Evolutionary conservation across 2,888 invertebrate species (phyloP), one percentile per base, ranked within the genome.

Genomic region (Ophraella communa): DNA sequence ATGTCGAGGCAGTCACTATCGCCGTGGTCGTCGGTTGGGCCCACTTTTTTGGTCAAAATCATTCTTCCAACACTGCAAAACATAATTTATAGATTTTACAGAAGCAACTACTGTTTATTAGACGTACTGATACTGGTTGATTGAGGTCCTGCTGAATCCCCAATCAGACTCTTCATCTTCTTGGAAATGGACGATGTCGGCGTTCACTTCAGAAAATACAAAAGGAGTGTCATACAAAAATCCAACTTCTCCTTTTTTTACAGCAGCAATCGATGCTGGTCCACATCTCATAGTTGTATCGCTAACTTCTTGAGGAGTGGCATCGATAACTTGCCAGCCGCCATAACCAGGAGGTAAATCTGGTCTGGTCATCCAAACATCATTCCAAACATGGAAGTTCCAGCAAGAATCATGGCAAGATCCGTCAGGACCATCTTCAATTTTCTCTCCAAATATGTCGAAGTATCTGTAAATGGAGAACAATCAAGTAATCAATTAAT

Each of bases 301-400:
- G 17, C 88, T 87, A 74, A 85, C 85, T 76, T 89, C 91, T 78
- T 92, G 92, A 3, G 92, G 92, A 1, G 93, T 93, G 4, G 92
- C 85, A 76, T 93, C 93, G 68, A 93, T 88, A 17, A 90, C 90
- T 82, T 93, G 93, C 93, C 93, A 93, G 4, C 93, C 93, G 17
- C 91, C 89, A 78, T 91, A 92, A 11, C 75, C 91, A 75, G 77
- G 82, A 4, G 89, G 89, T 54, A 89, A 82, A 78, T 93, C 92
- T 18, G 89, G 88, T 68, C 92, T 83, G 55, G 87, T 83, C 90
- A 91, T 91, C 91, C 91, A 92, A 20, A 89, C 89, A 74, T 92
- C 92, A 77, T 91, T 92, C 92, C 92, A 92, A 2, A 90, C 89
- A 76, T 92, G 92, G 85, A 91, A 92, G 82, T 90, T 92, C 92